These are phyloP conservation scores for Gallinago paraguaiae DNA, from an alignment of 2,113 vertebrate genomes.

Conservation along the genomic window DNA sequence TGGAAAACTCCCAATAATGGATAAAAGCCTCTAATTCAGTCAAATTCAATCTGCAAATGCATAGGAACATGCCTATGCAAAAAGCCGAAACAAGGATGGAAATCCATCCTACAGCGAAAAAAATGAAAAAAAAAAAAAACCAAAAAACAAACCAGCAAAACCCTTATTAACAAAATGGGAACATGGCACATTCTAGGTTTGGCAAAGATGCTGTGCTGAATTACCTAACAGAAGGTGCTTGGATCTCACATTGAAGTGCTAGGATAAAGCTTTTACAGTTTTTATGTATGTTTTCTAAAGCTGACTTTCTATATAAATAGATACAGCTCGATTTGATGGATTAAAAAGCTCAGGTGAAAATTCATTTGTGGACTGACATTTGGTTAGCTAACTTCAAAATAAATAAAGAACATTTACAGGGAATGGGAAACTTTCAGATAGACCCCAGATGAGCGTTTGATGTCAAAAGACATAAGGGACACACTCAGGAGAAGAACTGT, in stretches of 20 bases:
- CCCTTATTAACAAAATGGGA: neutral
- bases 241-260: neutral
- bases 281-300: neutral
- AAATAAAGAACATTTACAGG: neutral
- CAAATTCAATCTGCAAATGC: neutral
- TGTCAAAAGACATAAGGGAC: neutral
- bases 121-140: neutral
- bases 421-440: neutral
- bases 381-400: neutral
- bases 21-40: neutral
- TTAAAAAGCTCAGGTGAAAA: neutral
- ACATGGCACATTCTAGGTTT: neutral
- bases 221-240: neutral
- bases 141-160: neutral
- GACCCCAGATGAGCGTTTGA: neutral
- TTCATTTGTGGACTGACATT: neutral
- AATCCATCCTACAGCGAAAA: neutral
- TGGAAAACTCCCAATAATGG: neutral
- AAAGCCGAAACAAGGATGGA: neutral
- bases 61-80: neutral
- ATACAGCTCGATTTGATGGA: neutral
- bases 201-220: neutral
- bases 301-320: neutral
- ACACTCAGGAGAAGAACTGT: neutral
- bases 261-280: neutral